Evolutionary conservation across 1,140 invertebrate species (phyloP).

Genomic region (Neuroterus valhalla): DNA sequence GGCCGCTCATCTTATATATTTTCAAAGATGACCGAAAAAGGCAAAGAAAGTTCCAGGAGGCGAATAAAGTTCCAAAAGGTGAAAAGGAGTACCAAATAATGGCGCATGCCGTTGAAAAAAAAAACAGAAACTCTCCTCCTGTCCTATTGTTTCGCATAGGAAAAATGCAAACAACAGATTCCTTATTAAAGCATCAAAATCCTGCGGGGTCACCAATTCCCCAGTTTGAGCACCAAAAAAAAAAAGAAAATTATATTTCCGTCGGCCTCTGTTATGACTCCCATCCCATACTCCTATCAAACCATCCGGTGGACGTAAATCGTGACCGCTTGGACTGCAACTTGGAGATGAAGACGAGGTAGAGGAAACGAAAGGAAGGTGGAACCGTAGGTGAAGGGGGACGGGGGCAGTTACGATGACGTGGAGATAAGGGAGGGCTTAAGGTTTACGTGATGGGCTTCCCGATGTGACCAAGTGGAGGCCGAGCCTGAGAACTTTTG

Average conservation of each 20-base stretch:
- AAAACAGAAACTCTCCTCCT: too few relatives aligned
- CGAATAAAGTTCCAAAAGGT: too few relatives aligned
- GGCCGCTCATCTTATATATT: too few relatives aligned
- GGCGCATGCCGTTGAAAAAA: too few relatives aligned
- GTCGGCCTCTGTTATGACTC: too few relatives aligned
- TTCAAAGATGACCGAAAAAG: too few relatives aligned
- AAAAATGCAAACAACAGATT: too few relatives aligned
- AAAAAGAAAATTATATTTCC: slow-evolving; percentile 1
- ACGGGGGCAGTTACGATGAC: slow-evolving; percentile 67
- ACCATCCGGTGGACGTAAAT: slow-evolving; percentile 66
- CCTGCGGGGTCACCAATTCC: too few relatives aligned
- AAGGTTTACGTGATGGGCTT: slow-evolving; percentile 73
- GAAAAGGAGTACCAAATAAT: too few relatives aligned
- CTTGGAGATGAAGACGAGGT: slow-evolving; percentile 44
- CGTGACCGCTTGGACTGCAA: slow-evolving; percentile 56
- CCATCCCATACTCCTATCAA: slow-evolving; percentile 35
- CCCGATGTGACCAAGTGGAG: slow-evolving; percentile 60
- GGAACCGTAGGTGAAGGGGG: slow-evolving; percentile 54
- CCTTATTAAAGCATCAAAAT: too few relatives aligned
- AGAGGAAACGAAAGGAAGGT: slow-evolving; percentile 45
- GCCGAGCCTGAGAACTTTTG: slow-evolving; percentile 73
- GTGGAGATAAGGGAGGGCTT: slow-evolving; percentile 74
- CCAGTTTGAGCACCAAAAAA: slow-evolving; percentile 42
- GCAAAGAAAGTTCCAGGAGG: too few relatives aligned
- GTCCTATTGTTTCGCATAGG: too few relatives aligned